These are phyloP conservation scores for Conomelus anceps DNA, from an alignment of 2,888 invertebrate species.

Conservation along the genomic window DNA sequence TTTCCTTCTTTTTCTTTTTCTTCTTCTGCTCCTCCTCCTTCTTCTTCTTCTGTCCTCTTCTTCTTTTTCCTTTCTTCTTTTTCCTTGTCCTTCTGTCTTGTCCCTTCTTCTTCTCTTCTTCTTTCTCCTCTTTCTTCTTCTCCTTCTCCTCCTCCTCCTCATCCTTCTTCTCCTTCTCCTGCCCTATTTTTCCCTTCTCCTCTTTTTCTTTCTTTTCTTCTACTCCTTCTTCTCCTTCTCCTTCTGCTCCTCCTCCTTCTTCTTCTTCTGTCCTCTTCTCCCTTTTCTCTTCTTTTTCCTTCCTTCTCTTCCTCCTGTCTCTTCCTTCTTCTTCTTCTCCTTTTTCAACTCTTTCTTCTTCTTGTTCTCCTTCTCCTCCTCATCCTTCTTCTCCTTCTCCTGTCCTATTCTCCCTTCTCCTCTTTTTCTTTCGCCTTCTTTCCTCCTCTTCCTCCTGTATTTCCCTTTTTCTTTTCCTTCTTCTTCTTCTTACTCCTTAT, in stretches of 20 bases:
- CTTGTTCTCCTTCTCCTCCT: not conserved
- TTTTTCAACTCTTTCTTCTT: not conserved
- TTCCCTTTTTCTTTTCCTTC: not conserved
- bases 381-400: too few species aligned
- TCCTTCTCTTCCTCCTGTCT: not conserved
- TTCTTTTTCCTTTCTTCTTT: too few species aligned
- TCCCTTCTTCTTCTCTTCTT: too few species aligned
- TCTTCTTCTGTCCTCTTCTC: too few species aligned
- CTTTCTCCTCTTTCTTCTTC: too few species aligned
- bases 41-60: too few species aligned
- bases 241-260: not conserved
- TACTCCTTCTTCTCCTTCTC: not conserved
- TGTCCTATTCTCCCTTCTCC: not conserved
- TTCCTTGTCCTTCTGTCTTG: too few species aligned
- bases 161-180: not conserved
- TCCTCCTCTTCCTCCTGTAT: not conserved
- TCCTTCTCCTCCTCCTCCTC: not conserved
- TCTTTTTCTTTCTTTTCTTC: not conserved
- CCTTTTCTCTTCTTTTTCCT: not conserved
- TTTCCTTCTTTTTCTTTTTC: too few species aligned
- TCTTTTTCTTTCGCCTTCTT: not conserved
- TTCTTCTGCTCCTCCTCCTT: too few species aligned
- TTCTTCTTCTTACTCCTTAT: not conserved
- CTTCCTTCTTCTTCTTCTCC: not conserved
- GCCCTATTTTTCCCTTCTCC: not conserved